Base-by-base conservation (phyloP, 2,888 invertebrate genomes). In the Drosophila ezoana region DNA sequence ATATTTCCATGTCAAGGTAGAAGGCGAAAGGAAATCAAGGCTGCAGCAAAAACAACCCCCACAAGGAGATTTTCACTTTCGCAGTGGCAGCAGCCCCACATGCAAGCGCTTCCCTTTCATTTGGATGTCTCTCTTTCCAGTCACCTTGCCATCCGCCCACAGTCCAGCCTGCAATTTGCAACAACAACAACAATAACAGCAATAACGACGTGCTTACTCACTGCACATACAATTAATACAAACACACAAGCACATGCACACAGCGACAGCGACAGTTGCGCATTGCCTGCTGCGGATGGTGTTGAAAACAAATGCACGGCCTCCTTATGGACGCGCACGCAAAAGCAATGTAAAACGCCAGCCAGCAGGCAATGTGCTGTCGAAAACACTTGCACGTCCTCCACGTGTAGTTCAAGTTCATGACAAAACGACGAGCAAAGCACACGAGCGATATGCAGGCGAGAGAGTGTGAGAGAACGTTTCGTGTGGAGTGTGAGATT, bases 341-440 rank as follows among this genome's bases (percentile, higher is more conserved):
- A 4, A 9, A 28, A 8, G 45, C 16, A 40, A 67, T 60, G 53
- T 37, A 57, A 57, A 49, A 23, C 35, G 52, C 32, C 59, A 53
- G 32, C 18, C 40, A 62, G n/a, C 59, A 43, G 41, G 69, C 76
- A 64, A 57, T 78, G 74, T 48, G 78, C 53, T 65, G 90, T 89
- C 52, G 81, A 87, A 89, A 91, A 81, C 71, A 53, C 68, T 67
- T 89, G 90, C 89, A 90, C 85, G 82, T 83, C 92, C 92, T 89
- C 92, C 92, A 92, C 92, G 92, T 92, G 92, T 90, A 91, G 91
- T 91, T 91, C 92, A 92, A 91, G 91, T 92, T 91, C 91, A 92
- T 84, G 89, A 80, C 65, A 87, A 81, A 81, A 70, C 70, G 70
- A 88, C 70, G 68, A 88, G 52, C 72, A 72, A 66, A 51, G 38